Evolutionary conservation across 2,797 vertebrate species (phyloP), one percentile per base, ranked within the genome.

Genomic region (Sebastiscus albofasciatus): DNA sequence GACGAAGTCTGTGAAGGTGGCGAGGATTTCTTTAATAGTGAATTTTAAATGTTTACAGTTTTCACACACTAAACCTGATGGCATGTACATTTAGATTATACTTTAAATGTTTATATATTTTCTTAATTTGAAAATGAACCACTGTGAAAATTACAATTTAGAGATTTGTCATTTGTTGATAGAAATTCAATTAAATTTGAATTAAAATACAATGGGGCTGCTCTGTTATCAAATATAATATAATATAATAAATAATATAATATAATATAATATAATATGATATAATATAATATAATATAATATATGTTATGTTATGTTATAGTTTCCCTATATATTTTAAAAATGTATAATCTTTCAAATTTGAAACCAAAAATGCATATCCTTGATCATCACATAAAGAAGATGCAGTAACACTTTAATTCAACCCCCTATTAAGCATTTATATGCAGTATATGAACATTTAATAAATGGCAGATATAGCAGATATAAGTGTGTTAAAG

Each of bases 1-100:
- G 72, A 85, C 54, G 14, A 46, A 46, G 86, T 86, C 87, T 89
- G 80, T 6, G 62, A 10, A 52, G 62, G 56, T 55, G 75, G 65
- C 67, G 31, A 22, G 67, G 59, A 67, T 72, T 79, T 67, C 75
- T 67, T 80, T 56, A 82, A 78, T 20, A 59, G 85, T 64, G 65
- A 60, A 75, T 81, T 58, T 77, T 67, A 77, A 73, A 75, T 70
- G 64, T 76, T 83, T 66, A 72, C 62, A 61, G 54, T 58, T 73
- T 77, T 67, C 79, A 84, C 76, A 71, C 67, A 69, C 55, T 39
- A 4, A 62, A 29, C 20, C 22, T 74, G 8, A 66, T 5, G 56
- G 71, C 8, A 33, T 27, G 8, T 26, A 55, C 7, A 67, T 72
- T 76, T 39, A 54, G 1, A 72, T 54, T 0, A 12, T 52, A 34